Conservation (phyloP, 2,113 vertebrate genomes). For the Jaculus jaculus region DNA sequence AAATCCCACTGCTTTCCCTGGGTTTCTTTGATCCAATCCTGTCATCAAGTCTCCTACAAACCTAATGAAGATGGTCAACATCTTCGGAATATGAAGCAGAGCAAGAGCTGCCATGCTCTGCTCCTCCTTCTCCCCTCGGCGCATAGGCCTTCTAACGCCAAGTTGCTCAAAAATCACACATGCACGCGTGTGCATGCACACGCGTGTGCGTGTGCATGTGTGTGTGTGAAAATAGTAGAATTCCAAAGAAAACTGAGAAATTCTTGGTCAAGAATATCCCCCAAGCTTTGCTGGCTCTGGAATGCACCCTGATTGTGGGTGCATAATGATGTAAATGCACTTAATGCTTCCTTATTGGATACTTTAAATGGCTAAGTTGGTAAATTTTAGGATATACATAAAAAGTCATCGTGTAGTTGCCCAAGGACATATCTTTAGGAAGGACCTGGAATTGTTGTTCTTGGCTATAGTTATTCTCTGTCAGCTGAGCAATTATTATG, state of each 20-base stretch:
- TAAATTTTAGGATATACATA: neutral
- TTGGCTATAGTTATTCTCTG: neutral
- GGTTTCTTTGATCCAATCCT: no score
- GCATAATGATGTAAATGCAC: neutral
- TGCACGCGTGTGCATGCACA: no score
- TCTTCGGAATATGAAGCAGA: neutral
- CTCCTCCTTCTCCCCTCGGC: neutral
- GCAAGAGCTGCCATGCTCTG: neutral
- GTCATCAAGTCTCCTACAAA: slow-evolving; percentile 28
- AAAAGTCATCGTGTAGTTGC: neutral
- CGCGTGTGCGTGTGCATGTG: neutral
- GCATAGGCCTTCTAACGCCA: neutral
- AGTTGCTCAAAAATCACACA: neutral
- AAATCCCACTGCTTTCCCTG: no score
- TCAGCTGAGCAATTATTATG: neutral
- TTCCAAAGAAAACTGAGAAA: neutral
- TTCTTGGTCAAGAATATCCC: neutral
- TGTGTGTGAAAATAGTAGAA: neutral
- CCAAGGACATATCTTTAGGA: neutral
- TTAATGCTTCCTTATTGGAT: neutral
- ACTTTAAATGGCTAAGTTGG: neutral
- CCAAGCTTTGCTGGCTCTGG: neutral
- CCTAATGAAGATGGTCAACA: neutral
- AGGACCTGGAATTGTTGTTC: neutral
- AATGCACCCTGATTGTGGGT: neutral